phyloP scores from a whole-genome alignment of 2,113 vertebrate species.

The Eclectus roratus region DNA sequence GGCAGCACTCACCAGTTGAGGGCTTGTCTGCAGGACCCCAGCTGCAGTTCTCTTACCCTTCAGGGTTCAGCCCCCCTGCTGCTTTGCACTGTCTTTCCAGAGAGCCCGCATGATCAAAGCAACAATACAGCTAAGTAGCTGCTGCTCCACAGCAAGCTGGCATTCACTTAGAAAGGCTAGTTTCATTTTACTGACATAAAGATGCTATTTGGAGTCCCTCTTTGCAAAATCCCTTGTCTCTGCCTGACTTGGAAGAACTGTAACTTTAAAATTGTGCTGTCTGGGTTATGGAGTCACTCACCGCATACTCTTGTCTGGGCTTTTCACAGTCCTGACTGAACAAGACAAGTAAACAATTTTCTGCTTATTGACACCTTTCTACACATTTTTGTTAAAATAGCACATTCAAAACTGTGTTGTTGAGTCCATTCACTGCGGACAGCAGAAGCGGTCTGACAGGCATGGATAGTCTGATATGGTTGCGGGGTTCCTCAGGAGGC shows the following conservation, averaged over 20 bases:
- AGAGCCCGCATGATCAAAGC: neutral
- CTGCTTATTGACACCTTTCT: neutral
- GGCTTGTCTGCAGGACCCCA: neutral
- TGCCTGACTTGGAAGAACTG: neutral
- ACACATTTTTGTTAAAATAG: neutral
- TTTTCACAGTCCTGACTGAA: neutral
- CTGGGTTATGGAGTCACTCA: neutral
- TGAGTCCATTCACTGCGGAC: neutral
- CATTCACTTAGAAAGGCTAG: neutral
- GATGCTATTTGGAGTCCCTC: neutral
- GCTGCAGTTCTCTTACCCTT: rapidly evolving
- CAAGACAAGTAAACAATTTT: neutral
- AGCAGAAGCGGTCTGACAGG: neutral
- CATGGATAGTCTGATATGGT: neutral
- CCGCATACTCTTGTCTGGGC: neutral
- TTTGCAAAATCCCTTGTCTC: neutral
- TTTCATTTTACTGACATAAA: neutral
- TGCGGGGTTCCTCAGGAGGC: neutral
- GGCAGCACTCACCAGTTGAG: neutral
- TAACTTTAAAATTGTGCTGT: neutral
- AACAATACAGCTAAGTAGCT: neutral
- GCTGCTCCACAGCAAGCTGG: neutral
- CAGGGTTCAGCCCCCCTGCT: neutral
- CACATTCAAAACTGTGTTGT: neutral
- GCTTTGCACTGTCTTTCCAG: neutral